Percentiles rank a stretch among this genome's conserved stretches.
Evolutionary conservation across 1,140 invertebrate genomes (phyloP).

Genomic region (Magallana gigas): DNA sequence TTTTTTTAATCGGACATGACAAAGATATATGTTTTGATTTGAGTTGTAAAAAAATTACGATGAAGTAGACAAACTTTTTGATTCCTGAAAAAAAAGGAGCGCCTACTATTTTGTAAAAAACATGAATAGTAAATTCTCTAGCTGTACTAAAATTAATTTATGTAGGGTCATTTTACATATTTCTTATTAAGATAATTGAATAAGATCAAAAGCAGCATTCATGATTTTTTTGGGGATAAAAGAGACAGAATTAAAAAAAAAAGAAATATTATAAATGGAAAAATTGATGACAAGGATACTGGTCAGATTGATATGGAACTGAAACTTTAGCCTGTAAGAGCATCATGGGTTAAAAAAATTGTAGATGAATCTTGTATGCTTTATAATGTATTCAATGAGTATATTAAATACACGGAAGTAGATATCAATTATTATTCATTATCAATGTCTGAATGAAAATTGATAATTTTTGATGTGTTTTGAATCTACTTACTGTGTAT

Average conservation of each 20-base stretch:
- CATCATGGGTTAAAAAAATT: background rate
- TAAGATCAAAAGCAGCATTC: background rate
- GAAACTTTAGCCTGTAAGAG: background rate
- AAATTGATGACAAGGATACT: background rate
- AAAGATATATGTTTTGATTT: too few species aligned
- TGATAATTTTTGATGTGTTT: too few species aligned
- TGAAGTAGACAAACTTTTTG: background rate
- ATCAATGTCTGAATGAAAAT: too few species aligned
- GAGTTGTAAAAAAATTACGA: background rate
- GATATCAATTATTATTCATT: too few species aligned
- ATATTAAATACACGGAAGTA: too few species aligned
- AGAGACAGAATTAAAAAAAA: background rate
- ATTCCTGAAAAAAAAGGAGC: background rate
- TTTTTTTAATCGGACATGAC: too few species aligned
- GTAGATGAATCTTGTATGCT: too few species aligned
- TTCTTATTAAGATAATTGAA: background rate
- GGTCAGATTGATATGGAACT: background rate
- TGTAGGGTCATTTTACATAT: background rate
- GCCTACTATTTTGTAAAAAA: background rate
- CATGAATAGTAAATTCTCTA: background rate
- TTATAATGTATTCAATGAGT: too few species aligned
- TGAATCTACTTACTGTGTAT: too few species aligned
- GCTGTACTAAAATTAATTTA: background rate
- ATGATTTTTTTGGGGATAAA: background rate
- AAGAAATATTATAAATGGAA: background rate